Evolutionary conservation across 2,888 invertebrate species (phyloP), one percentile per base, ranked within the genome.

Genomic region (Erebia palarica): DNA sequence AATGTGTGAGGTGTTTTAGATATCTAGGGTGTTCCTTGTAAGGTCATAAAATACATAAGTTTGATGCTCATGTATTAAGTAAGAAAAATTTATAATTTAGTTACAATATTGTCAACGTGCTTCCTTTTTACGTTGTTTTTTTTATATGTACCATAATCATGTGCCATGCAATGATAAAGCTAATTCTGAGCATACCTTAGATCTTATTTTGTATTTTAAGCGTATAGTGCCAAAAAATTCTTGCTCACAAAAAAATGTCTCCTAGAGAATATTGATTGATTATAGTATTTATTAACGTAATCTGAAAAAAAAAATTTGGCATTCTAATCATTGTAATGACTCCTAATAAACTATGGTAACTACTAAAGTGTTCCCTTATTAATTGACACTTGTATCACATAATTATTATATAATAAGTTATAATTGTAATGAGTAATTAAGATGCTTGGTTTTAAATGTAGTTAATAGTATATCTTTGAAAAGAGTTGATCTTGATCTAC

Each of bases 151-250:
- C 70, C 58, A 68, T 53, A 42, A 65, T 69, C 47, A 59, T 64
- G 76, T 76, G 76, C 75, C 75, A 76, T 75, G 59, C 63, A 68
- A 63, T 74, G 61, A 74, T 58, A 55, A 51, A 59, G 11, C 65
- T 68, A 42, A 16, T 60, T 60, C 55, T 49, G 18, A 65, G 18
- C 27, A 27, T 60, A 61, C 16, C n/a, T 58, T 44, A 79, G 68
- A 66, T 74, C 47, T 16, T 53, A 57, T 57, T 53, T 51, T 78
- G 78, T 77, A 78, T 74, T 55, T 65, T 59, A 68, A 63, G 21
- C 72, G 70, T 71, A 73, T 77, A 75, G 79, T 82, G 81, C 80
- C 80, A 80, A 81, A 79, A 74, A 72, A 75, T 74, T 68, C 55
- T 76, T 76, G 76, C 76, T 75, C 75, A 75, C 63, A 47, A 64